These are phyloP conservation scores for Junonia oenone DNA, from an alignment of 2,888 invertebrate species.

Conservation along the genomic window DNA sequence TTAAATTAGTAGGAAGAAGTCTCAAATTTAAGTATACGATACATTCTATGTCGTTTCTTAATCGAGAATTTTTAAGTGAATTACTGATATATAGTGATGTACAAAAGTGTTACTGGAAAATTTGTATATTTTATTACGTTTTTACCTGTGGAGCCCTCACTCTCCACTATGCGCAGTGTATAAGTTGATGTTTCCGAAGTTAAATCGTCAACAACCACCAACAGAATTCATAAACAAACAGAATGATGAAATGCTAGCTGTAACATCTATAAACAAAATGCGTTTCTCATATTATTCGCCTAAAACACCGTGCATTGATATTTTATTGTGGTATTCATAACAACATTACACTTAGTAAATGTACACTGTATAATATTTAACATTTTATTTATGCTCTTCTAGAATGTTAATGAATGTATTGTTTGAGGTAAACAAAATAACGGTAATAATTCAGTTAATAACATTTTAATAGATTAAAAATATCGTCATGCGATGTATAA, in stretches of 20 bases:
- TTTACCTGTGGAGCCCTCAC: neutral
- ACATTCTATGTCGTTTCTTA: too few relatives aligned
- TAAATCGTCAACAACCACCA: constrained; percentile 7
- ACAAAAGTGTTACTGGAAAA: neutral
- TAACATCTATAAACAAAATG: neutral
- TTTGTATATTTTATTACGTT: neutral
- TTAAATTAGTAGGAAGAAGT: too few relatives aligned
- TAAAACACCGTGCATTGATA: neutral
- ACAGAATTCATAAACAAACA: constrained; percentile 15
- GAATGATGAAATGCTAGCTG: neutral
- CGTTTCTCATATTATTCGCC: neutral
- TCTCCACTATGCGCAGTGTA: neutral
- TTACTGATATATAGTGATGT: too few relatives aligned
- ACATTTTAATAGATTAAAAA: neutral
- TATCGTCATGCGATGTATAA: neutral
- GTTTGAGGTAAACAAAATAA: neutral
- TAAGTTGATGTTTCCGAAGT: constrained; percentile 6
- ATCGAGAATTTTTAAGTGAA: too few relatives aligned
- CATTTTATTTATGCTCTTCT: too few relatives aligned
- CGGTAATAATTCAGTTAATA: neutral
- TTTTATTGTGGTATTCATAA: neutral
- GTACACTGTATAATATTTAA: neutral
- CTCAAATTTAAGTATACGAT: too few relatives aligned
- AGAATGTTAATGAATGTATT: too few relatives aligned
- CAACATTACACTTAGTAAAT: neutral